These are phyloP conservation scores for Scaptomyza flava DNA, from an alignment of 2,888 invertebrate species.

Conservation along the genomic window DNA sequence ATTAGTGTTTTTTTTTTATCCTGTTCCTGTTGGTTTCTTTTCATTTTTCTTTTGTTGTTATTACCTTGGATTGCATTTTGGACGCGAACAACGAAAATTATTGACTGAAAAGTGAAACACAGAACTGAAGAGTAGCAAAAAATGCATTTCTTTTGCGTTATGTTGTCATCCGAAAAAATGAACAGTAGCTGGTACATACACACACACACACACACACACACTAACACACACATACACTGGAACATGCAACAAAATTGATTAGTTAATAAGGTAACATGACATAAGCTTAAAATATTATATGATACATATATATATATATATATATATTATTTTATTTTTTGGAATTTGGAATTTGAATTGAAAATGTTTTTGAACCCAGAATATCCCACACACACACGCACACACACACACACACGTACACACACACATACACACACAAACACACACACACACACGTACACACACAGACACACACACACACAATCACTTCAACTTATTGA, in stretches of 20 bases:
- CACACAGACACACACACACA: too few species aligned
- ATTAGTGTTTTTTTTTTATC: neutral
- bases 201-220: constrained; percentile 5
- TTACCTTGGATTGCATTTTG: constrained; percentile 42
- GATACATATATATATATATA: neutral
- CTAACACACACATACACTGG: neutral
- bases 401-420: too few species aligned
- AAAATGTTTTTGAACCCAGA: constrained; percentile 1
- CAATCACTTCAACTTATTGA: neutral
- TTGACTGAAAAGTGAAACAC: neutral
- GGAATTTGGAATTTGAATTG: neutral
- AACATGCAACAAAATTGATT: constrained; percentile 22
- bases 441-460: too few species aligned
- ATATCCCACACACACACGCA: too few species aligned
- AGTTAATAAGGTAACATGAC: constrained; percentile 9
- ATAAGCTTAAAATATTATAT: neutral
- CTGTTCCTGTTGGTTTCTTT: neutral
- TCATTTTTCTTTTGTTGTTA: neutral
- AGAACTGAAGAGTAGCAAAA: constrained; percentile 1
- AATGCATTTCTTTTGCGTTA: constrained; percentile 17
- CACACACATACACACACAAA: too few species aligned
- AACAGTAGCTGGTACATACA: constrained; percentile 7
- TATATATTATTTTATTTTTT: neutral
- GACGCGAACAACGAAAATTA: constrained; percentile 35
- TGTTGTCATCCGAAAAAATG: constrained; percentile 1